Conservation (phyloP, 2,113 vertebrate genomes). For the Vicugna pacos region DNA sequence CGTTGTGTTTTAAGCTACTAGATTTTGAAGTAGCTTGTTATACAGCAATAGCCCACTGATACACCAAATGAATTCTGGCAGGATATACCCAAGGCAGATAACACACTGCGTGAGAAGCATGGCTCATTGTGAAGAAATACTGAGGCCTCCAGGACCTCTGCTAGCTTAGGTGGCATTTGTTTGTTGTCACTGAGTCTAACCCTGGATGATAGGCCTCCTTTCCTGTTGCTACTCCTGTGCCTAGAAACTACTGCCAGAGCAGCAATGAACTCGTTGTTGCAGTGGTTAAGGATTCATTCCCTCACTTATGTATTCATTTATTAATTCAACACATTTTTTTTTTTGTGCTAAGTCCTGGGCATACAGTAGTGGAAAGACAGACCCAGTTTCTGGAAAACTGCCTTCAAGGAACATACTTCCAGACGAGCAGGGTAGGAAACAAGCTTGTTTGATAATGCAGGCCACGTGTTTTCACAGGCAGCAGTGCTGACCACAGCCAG, state of each 20-base stretch:
- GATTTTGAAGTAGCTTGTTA: neutral
- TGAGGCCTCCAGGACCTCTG: neutral
- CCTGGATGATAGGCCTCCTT: neutral
- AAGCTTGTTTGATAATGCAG: neutral
- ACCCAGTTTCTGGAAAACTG: neutral
- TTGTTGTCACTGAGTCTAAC: neutral
- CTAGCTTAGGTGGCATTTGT: neutral
- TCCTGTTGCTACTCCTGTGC: neutral
- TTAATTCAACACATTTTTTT: neutral
- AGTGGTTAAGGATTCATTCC: neutral
- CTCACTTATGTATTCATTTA: slow-evolving; percentile 1
- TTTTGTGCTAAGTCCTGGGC: neutral
- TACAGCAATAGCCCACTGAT: neutral
- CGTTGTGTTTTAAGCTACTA: neutral
- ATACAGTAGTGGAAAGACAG: neutral
- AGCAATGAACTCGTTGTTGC: neutral
- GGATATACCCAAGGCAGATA: neutral
- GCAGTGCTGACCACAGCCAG: neutral
- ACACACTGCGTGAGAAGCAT: neutral
- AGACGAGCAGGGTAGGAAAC: neutral
- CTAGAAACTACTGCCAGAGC: neutral
- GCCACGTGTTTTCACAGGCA: neutral
- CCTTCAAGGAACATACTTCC: neutral
- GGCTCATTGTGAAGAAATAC: neutral
- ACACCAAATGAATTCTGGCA: neutral